Evolutionary conservation across 2,797 vertebrate genomes (phyloP), one percentile per base, ranked within the genome.

Genomic region (Epinephelus malabaricus): DNA sequence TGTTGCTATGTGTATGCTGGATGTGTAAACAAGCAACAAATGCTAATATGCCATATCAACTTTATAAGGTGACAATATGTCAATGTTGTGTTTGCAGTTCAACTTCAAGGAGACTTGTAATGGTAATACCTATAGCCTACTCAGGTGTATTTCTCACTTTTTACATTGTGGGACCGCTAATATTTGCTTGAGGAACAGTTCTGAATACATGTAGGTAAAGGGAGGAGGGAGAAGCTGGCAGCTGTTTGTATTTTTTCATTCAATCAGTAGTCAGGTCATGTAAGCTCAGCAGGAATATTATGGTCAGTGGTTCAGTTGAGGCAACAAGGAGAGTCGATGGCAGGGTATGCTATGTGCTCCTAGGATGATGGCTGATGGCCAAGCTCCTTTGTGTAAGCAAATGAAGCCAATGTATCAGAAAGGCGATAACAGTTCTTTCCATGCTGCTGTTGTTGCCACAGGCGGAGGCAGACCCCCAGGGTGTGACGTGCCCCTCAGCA

Each of bases 371-470:
- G 75, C 80, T 5, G 30, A 59, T 53, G 70, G 68, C 82, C 66
- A 74, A 78, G 59, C 47, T 59, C 19, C 60, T 81, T 73, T 15
- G 59, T 77, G 34, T 38, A 58, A 73, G 70, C 40, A 58, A 76
- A 73, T 73, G 74, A 19, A 65, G 72, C 56, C 75, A 59, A n/a
- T 69, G 76, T 69, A 84, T 84, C 79, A 83, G 78, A 78, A 79
- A 68, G 84, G 67, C 15, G 27, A 89, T 76, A 89, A 86, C 89
- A 78, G 81, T 69, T 85, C 78, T 69, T 69, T 76, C 64, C 79
- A 75, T 70, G 64, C 34, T 63, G 76, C 59, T 30, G 67, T 50
- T 45, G 66, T 49, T 56, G 63, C n/a, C 18, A 65, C 23, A 17
- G 72, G 30, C 49, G 56, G 38, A 68, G 69, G 60, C 50, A 62